These are phyloP conservation scores for Amblyjoppa fuscipennis DNA, from an alignment of 2,888 invertebrate genomes.

Conservation along the genomic window DNA sequence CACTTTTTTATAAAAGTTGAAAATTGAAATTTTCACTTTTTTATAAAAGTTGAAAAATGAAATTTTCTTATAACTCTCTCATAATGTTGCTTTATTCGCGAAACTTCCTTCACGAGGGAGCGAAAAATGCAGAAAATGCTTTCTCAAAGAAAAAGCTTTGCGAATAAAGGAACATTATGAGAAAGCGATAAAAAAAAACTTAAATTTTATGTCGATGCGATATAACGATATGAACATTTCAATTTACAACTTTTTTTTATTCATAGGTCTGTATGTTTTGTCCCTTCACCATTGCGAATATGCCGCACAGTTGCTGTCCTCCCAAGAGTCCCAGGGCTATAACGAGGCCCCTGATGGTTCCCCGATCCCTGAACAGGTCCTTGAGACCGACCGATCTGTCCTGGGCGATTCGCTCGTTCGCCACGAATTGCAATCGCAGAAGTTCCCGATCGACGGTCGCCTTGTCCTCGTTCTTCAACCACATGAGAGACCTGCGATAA, in stretches of 20 bases:
- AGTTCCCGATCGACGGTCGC: conserved; percentile 77
- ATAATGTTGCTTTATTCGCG: no score
- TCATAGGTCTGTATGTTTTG: conserved; percentile 58
- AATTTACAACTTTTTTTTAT: no score
- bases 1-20: no score
- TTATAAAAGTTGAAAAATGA: no score
- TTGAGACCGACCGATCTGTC: conserved; percentile 72
- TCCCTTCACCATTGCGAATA: conserved; percentile 83
- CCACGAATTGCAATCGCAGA: conserved; percentile 73
- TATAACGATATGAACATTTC: no score
- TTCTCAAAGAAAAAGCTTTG: no score
- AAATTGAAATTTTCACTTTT: not conserved
- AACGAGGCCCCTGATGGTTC: conserved; percentile 81
- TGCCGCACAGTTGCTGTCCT: conserved; percentile 85
- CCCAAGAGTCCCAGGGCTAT: conserved; percentile 82
- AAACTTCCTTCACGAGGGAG: no score
- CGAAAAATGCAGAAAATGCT: no score
- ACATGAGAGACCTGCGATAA: conserved; percentile 76
- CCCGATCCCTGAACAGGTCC: conserved; percentile 83
- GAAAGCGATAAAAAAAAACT: no score
- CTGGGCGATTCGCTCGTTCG: conserved; percentile 72
- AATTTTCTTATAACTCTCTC: no score
- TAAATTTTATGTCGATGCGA: no score
- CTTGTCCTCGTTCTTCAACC: conserved; percentile 78
- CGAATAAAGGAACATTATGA: no score